phyloP scores from a whole-genome alignment of 2,797 vertebrate species.

The Hapalemur alaotrensis region DNA sequence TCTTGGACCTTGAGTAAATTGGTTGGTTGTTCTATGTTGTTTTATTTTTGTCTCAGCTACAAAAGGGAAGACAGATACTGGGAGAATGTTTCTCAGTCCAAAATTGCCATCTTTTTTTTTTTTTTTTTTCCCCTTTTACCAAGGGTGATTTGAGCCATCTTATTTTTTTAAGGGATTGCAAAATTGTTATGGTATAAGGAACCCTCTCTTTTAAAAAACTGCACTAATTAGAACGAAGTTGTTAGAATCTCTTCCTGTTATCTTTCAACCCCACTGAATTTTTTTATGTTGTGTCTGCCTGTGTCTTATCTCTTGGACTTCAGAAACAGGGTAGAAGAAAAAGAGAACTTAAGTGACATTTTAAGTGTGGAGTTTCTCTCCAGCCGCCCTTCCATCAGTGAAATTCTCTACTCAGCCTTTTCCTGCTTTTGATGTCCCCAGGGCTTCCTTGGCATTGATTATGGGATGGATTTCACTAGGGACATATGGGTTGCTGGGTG shows the following conservation, averaged over 20 bases:
- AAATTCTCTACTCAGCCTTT: background rate
- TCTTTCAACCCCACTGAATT: background rate
- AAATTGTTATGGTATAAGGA: background rate
- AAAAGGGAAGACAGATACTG: background rate
- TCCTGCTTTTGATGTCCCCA: background rate
- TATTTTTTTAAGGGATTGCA: background rate
- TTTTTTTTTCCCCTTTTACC: background rate
- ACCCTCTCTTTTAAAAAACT: background rate
- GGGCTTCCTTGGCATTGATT: background rate
- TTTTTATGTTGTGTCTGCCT: background rate
- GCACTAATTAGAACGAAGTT: background rate
- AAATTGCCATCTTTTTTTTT: background rate
- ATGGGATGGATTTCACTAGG: background rate
- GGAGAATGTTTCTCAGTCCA: background rate
- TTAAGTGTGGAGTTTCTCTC: background rate
- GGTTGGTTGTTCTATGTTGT: background rate
- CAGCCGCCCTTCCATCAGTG: background rate
- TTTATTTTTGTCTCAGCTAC: constrained; percentile 19
- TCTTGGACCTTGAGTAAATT: background rate
- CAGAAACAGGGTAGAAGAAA: background rate
- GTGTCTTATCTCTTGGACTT: background rate
- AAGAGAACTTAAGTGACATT: background rate
- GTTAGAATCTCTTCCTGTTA: background rate
- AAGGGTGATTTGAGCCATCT: background rate
- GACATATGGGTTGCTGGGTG: background rate